Percentiles rank a stretch among this genome's conserved stretches.
phyloP scores from a whole-genome alignment of 2,113 vertebrate genomes.

The Saccopteryx leptura region DNA sequence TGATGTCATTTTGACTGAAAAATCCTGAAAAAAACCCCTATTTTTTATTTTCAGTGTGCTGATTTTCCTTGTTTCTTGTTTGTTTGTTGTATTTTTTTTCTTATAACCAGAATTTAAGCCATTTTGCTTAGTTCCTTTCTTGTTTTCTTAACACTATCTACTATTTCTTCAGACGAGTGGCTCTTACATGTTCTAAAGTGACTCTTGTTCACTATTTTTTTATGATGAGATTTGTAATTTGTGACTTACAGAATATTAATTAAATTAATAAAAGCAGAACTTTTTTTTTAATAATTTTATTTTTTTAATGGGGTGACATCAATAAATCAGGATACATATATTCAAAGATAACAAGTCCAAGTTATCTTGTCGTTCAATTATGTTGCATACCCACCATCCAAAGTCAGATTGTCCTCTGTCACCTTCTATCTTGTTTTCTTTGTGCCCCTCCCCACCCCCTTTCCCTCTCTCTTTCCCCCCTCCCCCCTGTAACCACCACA shows the following conservation, averaged over 20 bases:
- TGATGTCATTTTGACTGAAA: background rate
- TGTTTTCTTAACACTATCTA: background rate
- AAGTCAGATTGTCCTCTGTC: no score
- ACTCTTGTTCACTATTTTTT: constrained; percentile 29
- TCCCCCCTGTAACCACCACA: no score
- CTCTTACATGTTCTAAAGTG: background rate
- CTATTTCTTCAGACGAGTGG: background rate
- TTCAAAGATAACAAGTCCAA: no score
- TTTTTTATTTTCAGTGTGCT: background rate
- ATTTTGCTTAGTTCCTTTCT: background rate
- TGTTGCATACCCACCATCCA: no score
- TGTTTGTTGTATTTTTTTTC: background rate
- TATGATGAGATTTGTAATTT: background rate
- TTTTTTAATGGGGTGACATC: no score
- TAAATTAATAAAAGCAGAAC: constrained; percentile 19
- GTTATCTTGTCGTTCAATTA: no score
- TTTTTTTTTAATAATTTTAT: no score
- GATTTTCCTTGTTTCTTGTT: background rate
- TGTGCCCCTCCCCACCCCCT: no score
- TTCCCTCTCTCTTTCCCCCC: no score
- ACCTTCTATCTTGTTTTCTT: no score
- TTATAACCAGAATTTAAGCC: background rate
- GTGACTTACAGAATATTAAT: background rate
- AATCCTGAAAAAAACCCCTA: background rate
- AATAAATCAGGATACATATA: no score